phyloP scores from a whole-genome alignment of 2,888 invertebrate genomes.

The Acleris laterana region DNA sequence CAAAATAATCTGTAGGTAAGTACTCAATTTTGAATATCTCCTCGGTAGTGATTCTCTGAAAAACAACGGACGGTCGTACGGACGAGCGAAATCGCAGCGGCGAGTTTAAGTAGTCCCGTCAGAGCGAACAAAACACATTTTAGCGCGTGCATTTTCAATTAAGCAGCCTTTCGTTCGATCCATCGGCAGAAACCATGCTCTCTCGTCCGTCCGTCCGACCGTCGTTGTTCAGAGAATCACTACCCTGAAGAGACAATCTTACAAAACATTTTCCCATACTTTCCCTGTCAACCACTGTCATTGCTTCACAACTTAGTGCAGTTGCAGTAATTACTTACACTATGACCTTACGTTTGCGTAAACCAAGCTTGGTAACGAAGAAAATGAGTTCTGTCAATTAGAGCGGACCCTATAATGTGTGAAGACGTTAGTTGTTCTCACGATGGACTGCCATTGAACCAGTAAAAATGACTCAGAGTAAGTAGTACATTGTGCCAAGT shows the following conservation, averaged over 20 bases:
- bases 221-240: too few relatives aligned
- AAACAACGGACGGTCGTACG: too few relatives aligned
- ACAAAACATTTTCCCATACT: conserved; percentile 13
- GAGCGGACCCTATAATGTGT: conserved; percentile 56
- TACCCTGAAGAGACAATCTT: not conserved
- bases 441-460: conserved; percentile 37
- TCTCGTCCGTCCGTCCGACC: too few relatives aligned
- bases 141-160: too few relatives aligned
- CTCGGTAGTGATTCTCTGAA: too few relatives aligned
- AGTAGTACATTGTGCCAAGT: conserved; percentile 16
- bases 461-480: conserved; percentile 17
- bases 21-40: too few relatives aligned
- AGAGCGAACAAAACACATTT: too few relatives aligned
- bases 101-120: too few relatives aligned
- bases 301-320: conserved; percentile 16
- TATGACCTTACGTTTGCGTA: conserved; percentile 21
- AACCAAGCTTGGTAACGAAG: conserved; percentile 33
- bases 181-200: too few relatives aligned
- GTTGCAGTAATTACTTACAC: conserved; percentile 19
- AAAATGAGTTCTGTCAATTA: conserved; percentile 60
- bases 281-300: conserved; percentile 16
- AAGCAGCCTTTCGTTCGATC: too few relatives aligned
- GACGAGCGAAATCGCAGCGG: too few relatives aligned
- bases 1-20: too few relatives aligned
- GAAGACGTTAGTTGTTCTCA: conserved; percentile 55